Conservation (phyloP, 1,140 invertebrate genomes). For the Acromyrmex heyeri region DNA sequence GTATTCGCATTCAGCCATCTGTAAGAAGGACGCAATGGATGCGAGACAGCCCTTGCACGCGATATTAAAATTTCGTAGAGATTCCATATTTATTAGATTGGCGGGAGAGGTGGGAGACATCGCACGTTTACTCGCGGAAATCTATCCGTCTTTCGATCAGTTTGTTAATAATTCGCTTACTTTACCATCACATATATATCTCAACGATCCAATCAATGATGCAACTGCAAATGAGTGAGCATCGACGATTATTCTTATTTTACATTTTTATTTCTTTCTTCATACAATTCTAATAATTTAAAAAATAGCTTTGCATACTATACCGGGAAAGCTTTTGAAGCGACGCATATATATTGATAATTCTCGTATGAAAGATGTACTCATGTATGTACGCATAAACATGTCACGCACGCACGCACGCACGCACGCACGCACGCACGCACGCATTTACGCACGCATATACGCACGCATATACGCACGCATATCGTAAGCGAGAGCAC, state of each 20-base stretch:
- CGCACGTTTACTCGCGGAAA: not conserved
- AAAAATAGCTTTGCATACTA: not conserved
- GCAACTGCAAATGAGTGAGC: not conserved
- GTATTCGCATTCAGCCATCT: slow-evolving; percentile 65
- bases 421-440: not conserved
- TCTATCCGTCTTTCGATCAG: not conserved
- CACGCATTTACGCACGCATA: not conserved
- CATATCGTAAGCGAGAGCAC: not conserved
- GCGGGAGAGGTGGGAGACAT: not conserved
- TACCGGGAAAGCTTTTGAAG: not conserved
- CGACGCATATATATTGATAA: slow-evolving; percentile 37
- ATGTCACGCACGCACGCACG: not conserved
- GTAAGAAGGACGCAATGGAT: slow-evolving; percentile 62
- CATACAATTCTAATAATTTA: not conserved
- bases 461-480: not conserved
- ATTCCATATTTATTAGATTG: slow-evolving; percentile 39
- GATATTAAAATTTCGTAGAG: slow-evolving; percentile 69
- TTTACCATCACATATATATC: not conserved
- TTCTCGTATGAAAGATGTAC: slow-evolving; percentile 40
- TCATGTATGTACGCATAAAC: slow-evolving; percentile 30
- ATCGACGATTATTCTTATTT: not conserved
- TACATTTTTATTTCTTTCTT: not conserved
- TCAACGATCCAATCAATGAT: not conserved
- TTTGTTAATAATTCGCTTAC: slow-evolving; percentile 22
- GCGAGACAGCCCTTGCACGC: slow-evolving; percentile 58